Evolutionary conservation across 1,140 invertebrate species (phyloP).

Genomic region (Coelopa frigida): DNA sequence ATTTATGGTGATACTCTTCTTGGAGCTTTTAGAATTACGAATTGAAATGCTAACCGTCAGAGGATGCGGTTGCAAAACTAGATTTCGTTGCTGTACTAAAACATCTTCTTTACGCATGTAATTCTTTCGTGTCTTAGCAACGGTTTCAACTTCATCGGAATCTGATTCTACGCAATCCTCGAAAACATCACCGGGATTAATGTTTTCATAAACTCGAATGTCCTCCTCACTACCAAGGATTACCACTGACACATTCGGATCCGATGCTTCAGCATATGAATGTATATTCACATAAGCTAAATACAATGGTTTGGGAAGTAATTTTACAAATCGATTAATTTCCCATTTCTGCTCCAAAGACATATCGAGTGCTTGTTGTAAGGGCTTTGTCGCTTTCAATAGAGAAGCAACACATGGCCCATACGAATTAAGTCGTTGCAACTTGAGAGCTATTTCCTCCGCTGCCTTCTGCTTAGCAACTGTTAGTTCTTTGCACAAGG

Average conservation of each 20-base stretch:
- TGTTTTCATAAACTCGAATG: slow-evolving; percentile 39
- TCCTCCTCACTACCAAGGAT: slow-evolving; percentile 64
- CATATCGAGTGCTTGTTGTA: slow-evolving; percentile 81
- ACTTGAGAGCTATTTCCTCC: slow-evolving; percentile 69
- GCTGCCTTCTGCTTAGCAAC: slow-evolving; percentile 68
- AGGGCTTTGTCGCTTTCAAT: slow-evolving; percentile 74
- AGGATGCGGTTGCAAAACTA: slow-evolving; percentile 5
- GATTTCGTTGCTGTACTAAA: slow-evolving; percentile 1
- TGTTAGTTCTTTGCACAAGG: slow-evolving; percentile 67
- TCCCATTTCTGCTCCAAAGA: slow-evolving; percentile 69
- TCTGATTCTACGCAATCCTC: not conserved
- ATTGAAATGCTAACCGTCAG: slow-evolving; percentile 6
- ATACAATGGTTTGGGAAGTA: slow-evolving; percentile 78
- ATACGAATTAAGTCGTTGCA: slow-evolving; percentile 72
- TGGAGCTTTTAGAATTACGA: not conserved
- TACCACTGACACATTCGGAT: slow-evolving; percentile 53
- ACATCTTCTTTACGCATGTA: slow-evolving; percentile 1
- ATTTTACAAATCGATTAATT: slow-evolving; percentile 64
- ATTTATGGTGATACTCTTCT: slow-evolving; percentile 5
- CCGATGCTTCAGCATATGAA: slow-evolving; percentile 75
- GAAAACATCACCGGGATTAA: slow-evolving; percentile 46
- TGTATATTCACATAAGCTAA: slow-evolving; percentile 77
- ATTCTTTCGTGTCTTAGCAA: slow-evolving; percentile 4
- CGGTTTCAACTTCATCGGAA: slow-evolving; percentile 22
- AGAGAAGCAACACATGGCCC: slow-evolving; percentile 69